These are phyloP conservation scores for Panzeria rudis DNA, from an alignment of 2,888 invertebrate species.

Conservation along the genomic window DNA sequence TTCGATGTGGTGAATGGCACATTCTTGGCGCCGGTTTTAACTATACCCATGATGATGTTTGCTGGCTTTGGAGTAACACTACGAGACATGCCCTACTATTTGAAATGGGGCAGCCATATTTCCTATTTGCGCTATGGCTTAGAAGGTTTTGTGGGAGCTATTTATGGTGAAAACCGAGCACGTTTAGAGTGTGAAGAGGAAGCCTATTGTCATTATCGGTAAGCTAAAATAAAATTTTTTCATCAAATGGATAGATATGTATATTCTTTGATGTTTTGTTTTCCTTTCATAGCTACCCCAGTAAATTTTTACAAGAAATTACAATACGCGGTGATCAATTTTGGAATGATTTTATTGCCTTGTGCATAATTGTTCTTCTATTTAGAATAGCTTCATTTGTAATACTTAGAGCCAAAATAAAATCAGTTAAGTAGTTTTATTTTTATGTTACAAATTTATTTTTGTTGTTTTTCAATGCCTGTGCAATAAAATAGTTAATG, in stretches of 20 bases:
- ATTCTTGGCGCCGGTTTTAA: conserved; percentile 95
- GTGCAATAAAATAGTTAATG: conserved; percentile 34
- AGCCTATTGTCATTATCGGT: conserved; percentile 92
- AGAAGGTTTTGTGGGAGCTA: conserved; percentile 92
- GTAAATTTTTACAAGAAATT: conserved; percentile 91
- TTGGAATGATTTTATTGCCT: conserved; percentile 91
- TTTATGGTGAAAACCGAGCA: conserved; percentile 92
- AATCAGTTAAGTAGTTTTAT: conserved; percentile 81
- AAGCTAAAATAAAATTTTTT: conserved; percentile 23
- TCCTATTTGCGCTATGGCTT: conserved; percentile 96
- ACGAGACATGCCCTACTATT: conserved; percentile 92
- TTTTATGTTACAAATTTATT: neutral
- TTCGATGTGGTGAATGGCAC: conserved; percentile 96
- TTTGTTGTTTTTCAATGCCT: conserved; percentile 21
- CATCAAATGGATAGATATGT: too few relatives aligned
- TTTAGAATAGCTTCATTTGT: conserved; percentile 88
- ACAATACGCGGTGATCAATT: conserved; percentile 92
- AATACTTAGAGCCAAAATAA: conserved; percentile 91
- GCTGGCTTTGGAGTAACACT: conserved; percentile 97
- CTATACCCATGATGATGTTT: conserved; percentile 98
- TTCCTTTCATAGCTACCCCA: conserved; percentile 87
- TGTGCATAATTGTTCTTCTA: conserved; percentile 88
- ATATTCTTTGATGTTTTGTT: too few relatives aligned
- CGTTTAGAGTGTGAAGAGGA: conserved; percentile 90
- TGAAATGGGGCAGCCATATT: conserved; percentile 96